phyloP scores from a whole-genome alignment of 2,113 vertebrate species.

The Mustela lutreola region DNA sequence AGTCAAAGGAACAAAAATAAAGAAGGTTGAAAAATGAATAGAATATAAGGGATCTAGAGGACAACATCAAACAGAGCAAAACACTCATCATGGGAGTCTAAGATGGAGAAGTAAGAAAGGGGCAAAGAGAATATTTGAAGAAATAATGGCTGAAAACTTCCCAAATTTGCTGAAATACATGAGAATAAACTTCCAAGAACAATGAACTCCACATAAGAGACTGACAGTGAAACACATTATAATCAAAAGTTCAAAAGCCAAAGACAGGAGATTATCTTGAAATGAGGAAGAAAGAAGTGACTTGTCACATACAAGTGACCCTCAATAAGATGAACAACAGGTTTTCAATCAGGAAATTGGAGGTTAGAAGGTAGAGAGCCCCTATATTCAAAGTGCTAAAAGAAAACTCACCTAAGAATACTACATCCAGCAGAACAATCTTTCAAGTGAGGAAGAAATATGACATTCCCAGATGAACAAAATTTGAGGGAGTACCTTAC shows the following conservation, averaged over 20 bases:
- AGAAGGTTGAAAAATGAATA: no score
- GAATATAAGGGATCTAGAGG: no score
- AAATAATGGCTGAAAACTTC: neutral
- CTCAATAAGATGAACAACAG: neutral
- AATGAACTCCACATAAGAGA: neutral
- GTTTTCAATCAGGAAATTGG: neutral
- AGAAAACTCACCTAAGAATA: neutral
- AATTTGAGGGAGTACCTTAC: neutral
- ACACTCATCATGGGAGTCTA: neutral
- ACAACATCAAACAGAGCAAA: neutral
- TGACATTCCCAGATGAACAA: neutral
- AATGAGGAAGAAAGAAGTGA: neutral
- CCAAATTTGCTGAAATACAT: neutral
- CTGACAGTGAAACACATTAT: neutral
- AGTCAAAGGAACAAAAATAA: neutral
- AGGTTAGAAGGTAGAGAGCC: neutral
- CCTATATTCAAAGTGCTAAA: neutral
- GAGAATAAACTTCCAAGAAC: neutral
- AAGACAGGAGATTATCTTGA: neutral
- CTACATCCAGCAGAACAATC: neutral
- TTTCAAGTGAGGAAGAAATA: neutral
- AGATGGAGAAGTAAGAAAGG: neutral
- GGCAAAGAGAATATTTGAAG: neutral
- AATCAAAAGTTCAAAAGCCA: neutral
- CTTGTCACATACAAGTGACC: neutral